Base-by-base conservation (phyloP, 2,113 vertebrate species). In the Hippolais icterina region DNA sequence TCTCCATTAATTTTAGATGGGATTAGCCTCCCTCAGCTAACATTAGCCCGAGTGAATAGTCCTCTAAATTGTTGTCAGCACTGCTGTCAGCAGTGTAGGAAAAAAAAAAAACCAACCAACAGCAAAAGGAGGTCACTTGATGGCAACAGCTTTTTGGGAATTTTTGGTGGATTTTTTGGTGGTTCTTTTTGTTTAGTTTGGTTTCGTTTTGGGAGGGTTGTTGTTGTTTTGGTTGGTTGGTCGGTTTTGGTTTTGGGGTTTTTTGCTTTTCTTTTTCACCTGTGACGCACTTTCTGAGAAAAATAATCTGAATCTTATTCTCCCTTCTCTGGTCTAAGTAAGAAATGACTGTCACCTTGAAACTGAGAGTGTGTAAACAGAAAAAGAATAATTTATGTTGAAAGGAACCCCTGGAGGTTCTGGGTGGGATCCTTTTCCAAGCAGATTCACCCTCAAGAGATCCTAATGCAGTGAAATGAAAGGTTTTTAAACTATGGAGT, bases 1-100 rank as follows among this genome's bases (percentile, higher is more conserved):
- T 79, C 87, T 94, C 92, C 92, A 94, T 95, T 94, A 91, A 94
- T 89, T 93, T 96, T 68, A 90, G 78, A 93, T 76, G 61, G 61
- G 57, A 96, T 95, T 95, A 95, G 69, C 33, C 44, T 87, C 53
- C 57, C 44, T 82, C 74, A 71, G 84, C 33, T 85, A 93, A 78
- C 85, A 64, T 78, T 14, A 87, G 57, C 57, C 65, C 77, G 85
- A 75, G 56, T 71, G 65, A 82, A 93, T 12, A 89, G 69, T 20
- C 27, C 56, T 91, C 57, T 64, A 82, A 81, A 57, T 53, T 78
- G 46, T 44, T 68, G 72, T 53, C 72, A 69, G 22, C 19, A 46
- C 63, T 28, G 19, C 56, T 65, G 47, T 78, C 65, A 94, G 69
- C 39, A 60, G 23, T 49, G 37, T 25, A 18, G 52, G 39, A 3